phyloP scores from a whole-genome alignment of 1,140 invertebrate species.

The Sycophaga agraensis region DNA sequence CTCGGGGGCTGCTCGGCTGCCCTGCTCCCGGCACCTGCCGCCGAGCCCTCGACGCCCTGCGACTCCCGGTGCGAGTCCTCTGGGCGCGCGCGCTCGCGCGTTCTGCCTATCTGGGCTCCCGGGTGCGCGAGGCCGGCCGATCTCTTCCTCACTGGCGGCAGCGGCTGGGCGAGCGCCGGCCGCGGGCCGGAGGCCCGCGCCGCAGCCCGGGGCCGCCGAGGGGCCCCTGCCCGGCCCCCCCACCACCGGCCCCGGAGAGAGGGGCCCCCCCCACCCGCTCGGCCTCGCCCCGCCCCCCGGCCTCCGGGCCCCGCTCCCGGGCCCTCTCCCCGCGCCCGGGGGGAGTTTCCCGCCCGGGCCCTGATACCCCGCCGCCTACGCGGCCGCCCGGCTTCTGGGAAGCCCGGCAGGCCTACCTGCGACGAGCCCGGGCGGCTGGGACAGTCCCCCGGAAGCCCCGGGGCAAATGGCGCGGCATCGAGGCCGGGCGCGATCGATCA shows the following conservation, averaged over 20 bases:
- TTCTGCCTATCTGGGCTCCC: slow-evolving; percentile 18
- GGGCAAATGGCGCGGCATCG: too few species aligned
- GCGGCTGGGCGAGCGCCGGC: not conserved
- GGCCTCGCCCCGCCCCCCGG: not conserved
- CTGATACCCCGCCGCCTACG: too few species aligned
- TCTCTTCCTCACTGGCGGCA: not conserved
- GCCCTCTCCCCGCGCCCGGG: not conserved
- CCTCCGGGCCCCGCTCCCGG: not conserved
- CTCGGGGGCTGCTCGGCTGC: not conserved
- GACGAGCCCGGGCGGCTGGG: too few species aligned
- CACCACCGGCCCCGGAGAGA: too few species aligned
- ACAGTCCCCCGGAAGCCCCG: too few species aligned
- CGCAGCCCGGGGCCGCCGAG: not conserved
- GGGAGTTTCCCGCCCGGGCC: too few species aligned
- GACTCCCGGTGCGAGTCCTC: slow-evolving; percentile 24
- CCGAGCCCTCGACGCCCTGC: not conserved
- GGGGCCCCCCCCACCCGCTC: too few species aligned
- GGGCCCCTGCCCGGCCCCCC: not conserved
- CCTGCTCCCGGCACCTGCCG: slow-evolving; percentile 18
- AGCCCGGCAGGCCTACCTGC: too few species aligned
- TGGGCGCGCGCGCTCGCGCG: slow-evolving; percentile 28
- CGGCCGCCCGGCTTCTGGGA: too few species aligned
- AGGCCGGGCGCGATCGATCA: not conserved
- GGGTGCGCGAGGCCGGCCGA: not conserved
- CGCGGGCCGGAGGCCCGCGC: too few species aligned